Conservation (phyloP, 2,797 vertebrate species). For the Microctenopoma steveboyesi region DNA sequence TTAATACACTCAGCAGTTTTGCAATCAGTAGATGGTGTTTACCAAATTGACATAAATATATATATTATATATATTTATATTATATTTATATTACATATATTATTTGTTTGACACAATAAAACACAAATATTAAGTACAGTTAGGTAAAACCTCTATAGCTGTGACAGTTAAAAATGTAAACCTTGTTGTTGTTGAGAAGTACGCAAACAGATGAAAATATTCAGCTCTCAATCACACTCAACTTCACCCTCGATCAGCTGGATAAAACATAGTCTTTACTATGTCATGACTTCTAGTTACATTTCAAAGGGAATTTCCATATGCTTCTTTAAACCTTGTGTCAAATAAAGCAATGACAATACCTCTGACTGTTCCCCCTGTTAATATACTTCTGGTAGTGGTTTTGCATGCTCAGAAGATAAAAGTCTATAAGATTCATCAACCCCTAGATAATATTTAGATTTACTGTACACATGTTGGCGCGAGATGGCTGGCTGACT, state of each 20-base stretch:
- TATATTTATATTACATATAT: too few relatives aligned
- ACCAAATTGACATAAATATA: background rate
- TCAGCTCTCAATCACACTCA: background rate
- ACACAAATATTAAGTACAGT: background rate
- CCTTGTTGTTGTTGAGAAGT: too few relatives aligned
- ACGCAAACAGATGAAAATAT: background rate
- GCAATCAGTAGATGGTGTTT: background rate
- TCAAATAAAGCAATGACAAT: background rate
- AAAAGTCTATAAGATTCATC: too few relatives aligned
- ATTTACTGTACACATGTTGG: background rate
- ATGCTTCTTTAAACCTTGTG: background rate
- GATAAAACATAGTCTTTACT: background rate
- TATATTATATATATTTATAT: background rate
- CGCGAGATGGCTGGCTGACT: conserved; percentile 1
- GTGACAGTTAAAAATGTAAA: background rate
- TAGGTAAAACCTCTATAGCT: background rate
- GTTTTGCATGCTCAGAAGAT: background rate
- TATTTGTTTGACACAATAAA: too few relatives aligned
- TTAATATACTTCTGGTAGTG: background rate
- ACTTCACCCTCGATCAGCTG: background rate
- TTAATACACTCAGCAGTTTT: background rate
- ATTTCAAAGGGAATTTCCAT: conserved; percentile 2
- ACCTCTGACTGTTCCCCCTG: background rate
- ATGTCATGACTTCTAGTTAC: background rate
- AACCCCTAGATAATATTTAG: background rate